phyloP scores from a whole-genome alignment of 2,797 vertebrate species.

The Halcyon chelicuti region DNA sequence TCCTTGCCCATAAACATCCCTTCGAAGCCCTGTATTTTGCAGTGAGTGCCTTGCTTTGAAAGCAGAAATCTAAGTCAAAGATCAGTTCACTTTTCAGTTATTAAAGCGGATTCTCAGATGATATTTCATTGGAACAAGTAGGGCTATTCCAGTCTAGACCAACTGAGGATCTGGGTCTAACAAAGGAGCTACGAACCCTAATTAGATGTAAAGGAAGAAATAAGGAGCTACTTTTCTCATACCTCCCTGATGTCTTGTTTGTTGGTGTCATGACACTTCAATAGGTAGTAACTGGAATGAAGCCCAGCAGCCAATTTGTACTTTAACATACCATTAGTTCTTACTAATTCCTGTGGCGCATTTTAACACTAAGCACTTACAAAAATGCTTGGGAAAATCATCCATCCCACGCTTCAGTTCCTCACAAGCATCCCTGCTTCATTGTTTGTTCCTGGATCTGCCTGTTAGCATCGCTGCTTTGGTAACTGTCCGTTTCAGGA shows the following conservation, averaged over 20 bases:
- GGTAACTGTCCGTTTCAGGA: not conserved
- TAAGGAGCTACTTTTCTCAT: not conserved
- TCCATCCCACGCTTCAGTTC: not conserved
- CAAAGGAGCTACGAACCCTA: not conserved
- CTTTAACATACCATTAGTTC: not conserved
- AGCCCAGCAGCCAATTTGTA: not conserved
- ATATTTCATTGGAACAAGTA: not conserved
- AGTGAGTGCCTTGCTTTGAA: not conserved
- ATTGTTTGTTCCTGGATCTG: not conserved
- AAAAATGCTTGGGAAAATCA: not conserved
- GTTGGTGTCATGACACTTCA: not conserved
- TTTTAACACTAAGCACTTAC: not conserved
- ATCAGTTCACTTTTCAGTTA: not conserved
- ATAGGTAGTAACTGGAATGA: slow-evolving; percentile 23
- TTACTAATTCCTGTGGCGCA: not conserved
- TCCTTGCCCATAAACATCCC: not conserved
- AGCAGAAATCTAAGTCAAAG: not conserved
- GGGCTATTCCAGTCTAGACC: not conserved
- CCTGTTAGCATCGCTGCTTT: not conserved
- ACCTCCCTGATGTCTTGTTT: not conserved
- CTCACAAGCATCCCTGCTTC: not conserved
- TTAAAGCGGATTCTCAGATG: not conserved
- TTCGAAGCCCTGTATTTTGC: not conserved
- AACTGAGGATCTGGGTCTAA: not conserved
- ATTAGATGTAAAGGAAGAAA: not conserved